These are phyloP conservation scores for Anguilla megastoma DNA, from an alignment of 2,797 vertebrate species.

Conservation along the genomic window DNA sequence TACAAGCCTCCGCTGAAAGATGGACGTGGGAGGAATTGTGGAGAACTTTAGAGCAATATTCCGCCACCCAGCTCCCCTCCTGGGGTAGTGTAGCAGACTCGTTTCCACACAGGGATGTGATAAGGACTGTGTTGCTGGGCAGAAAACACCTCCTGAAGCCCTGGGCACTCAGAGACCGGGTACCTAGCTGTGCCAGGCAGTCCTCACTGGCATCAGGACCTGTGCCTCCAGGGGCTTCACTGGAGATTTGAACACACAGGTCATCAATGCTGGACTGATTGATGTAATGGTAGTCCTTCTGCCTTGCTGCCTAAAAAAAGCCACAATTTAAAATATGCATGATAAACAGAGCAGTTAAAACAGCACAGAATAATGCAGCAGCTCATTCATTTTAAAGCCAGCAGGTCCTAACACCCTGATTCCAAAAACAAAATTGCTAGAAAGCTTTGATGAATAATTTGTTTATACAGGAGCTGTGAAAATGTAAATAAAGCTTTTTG, in stretches of 20 bases:
- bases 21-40: constrained; percentile 54
- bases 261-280: constrained; percentile 74
- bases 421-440: neutral
- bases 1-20: constrained; percentile 60
- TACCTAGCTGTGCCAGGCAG: constrained; percentile 70
- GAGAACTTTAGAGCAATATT: constrained; percentile 67
- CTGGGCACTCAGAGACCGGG: constrained; percentile 71
- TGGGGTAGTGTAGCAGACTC: constrained; percentile 56
- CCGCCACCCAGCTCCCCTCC: constrained; percentile 70
- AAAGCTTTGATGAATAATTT: neutral
- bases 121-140: constrained; percentile 75
- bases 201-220: constrained; percentile 55
- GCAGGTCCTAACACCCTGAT: neutral
- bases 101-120: constrained; percentile 70
- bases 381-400: constrained; percentile 11
- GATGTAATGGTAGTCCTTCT: constrained; percentile 67
- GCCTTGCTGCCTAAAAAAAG: constrained; percentile 62
- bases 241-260: constrained; percentile 76
- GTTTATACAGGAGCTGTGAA: neutral
- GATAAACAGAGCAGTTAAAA: neutral
- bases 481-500: neutral
- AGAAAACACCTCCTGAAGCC: constrained; percentile 82
- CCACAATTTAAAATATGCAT: constrained; percentile 8
- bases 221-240: constrained; percentile 33
- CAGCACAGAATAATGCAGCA: neutral